Percentiles rank a stretch among this genome's conserved stretches.
These are phyloP conservation scores for Lamprologus speciosus DNA, from an alignment of 2,113 vertebrate genomes.

Conservation along the genomic window DNA sequence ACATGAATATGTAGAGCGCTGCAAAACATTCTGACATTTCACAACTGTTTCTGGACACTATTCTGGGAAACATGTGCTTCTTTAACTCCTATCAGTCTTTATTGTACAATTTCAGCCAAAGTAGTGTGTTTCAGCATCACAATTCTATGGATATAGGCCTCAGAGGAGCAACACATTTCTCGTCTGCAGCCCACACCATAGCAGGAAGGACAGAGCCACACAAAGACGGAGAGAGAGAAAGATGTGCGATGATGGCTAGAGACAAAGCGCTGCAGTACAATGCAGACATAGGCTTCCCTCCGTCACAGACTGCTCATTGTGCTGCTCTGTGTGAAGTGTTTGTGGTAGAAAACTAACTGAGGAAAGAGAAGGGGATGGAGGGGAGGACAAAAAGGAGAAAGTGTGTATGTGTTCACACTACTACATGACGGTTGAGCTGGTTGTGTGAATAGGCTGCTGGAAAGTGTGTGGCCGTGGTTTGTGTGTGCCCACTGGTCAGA, in stretches of 20 bases:
- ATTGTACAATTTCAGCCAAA: background rate
- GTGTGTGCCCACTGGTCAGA: background rate
- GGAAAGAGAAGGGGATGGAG: slow-evolving; percentile 7
- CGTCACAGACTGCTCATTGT: slow-evolving; percentile 58
- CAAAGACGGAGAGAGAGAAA: background rate
- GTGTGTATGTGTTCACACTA: background rate
- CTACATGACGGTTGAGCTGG: background rate
- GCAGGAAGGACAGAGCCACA: background rate
- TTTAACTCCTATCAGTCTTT: background rate
- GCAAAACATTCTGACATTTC: background rate
- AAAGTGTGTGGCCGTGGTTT: background rate
- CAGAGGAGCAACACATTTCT: background rate
- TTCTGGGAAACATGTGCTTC: background rate
- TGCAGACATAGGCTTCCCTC: slow-evolving; percentile 35
- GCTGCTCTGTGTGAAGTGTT: slow-evolving; percentile 45
- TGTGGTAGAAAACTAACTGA: slow-evolving; percentile 45
- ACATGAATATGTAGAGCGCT: background rate
- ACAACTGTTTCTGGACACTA: background rate
- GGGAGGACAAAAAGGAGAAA: background rate
- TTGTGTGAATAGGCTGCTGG: background rate
- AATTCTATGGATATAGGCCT: background rate
- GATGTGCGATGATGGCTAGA: slow-evolving; percentile 7
- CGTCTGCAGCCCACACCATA: background rate
- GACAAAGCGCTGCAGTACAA: slow-evolving; percentile 47
- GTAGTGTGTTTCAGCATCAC: background rate